phyloP scores from a whole-genome alignment of 2,888 invertebrate genomes.

The Stenodema calcarata region DNA sequence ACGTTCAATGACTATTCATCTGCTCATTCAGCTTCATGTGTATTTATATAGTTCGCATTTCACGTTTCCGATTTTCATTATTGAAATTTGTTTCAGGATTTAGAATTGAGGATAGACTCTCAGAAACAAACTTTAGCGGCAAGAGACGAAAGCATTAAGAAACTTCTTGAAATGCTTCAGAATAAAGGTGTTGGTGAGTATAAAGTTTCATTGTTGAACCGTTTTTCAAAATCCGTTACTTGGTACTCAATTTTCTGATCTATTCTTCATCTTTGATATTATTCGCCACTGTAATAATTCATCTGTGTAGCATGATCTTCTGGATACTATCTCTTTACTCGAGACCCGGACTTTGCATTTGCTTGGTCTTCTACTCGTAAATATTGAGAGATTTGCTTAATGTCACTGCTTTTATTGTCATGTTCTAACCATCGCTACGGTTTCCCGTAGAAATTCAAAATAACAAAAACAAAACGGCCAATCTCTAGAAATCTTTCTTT shows the following conservation, averaged over 20 bases:
- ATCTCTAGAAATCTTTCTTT: too few species aligned
- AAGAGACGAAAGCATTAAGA: constrained; percentile 97
- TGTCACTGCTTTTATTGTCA: constrained; percentile 21
- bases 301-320: constrained; percentile 12
- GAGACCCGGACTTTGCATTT: constrained; percentile 6
- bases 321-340: constrained; percentile 8
- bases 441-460: not conserved
- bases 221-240: not conserved
- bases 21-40: too few species aligned
- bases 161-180: constrained; percentile 97
- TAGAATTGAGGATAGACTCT: constrained; percentile 95
- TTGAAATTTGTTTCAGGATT: constrained; percentile 70
- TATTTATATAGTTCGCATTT: too few species aligned
- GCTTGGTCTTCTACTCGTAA: constrained; percentile 8
- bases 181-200: constrained; percentile 93
- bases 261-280: not conserved
- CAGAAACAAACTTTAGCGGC: constrained; percentile 97
- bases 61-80: not conserved
- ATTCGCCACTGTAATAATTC: not conserved
- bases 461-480: too few species aligned
- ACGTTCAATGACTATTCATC: too few species aligned
- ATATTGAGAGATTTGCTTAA: constrained; percentile 14
- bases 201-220: not conserved
- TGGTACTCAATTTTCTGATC: not conserved
- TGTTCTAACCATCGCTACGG: not conserved